Base-by-base conservation (phyloP, 2,113 vertebrate species). In the Hiodon tergisus region DNA sequence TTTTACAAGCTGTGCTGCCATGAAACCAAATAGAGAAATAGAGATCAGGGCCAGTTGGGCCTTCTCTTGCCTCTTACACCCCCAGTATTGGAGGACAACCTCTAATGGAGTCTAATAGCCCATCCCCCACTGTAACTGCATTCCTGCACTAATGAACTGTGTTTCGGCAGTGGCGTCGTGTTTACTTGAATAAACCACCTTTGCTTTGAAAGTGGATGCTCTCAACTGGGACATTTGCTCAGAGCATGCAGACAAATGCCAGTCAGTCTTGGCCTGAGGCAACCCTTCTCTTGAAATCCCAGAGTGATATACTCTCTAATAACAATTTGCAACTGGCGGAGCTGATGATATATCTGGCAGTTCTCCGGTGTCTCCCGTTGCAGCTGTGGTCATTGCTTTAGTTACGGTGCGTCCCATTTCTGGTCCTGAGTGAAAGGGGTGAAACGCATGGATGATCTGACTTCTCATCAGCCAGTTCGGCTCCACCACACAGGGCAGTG, bases 131-230 rank as follows among this genome's bases (percentile, higher is more conserved):
- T 72, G 53, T 61, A 79, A 77, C 82, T 74, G 69, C 87, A 90
- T 89, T 90, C 88, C 79, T 83, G 59, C 74, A 65, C 85, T 88
- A 90, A 89, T 87, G 84, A 89, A 82, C 66, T 4, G 78, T 57
- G 72, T 66, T 55, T 60, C 71, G 31, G 68, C 73, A 53, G n/a
- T 31, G 5, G 66, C 4, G 74, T 13, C 53, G 62, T 75, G 68
- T 76, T 76, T 76, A 70, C 52, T 60, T 65, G 55, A 17, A 63
- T 70, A 46, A 65, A 13, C 50, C 13, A 47, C 51, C 48, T 16
- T 31, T 55, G 13, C 48, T 71, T 71, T 71, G 17, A 71, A 71
- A 70, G 53, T 11, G 17, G 75, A 62, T 6, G 11, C 59, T 16
- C 51, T 51, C 31, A 61, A 9, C 14, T 62, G 16, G 46, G 67